Evolutionary conservation across 1,140 invertebrate genomes (phyloP), one percentile per base, ranked within the genome.

Genomic region (Diachasmimorpha longicaudata): DNA sequence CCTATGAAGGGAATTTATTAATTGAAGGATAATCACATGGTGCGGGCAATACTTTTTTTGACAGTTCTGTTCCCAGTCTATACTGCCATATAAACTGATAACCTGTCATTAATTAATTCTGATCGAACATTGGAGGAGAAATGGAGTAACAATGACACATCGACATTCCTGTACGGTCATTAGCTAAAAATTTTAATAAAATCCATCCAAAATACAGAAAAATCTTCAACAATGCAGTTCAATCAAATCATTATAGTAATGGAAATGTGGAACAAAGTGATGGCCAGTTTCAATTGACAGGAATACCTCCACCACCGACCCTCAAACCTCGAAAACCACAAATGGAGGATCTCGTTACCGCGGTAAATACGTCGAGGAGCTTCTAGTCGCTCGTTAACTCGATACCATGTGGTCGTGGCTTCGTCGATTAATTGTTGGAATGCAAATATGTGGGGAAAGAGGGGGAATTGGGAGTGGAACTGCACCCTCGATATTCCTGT

Each of bases 351-450:
- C 73, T 75, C 66, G 73, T 75, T 75, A 75, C 58, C 39, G 44
- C 44, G 66, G 73, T 69, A 75, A 74, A 74, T 68, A 74, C 42
- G 44, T 52, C 25, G 42, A 52, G 67, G 66, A 37, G 73, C 14
- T 46, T 36, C 44, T 75, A 75, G 66, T 69, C 44, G 23, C 63
- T 75, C 73, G 73, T 75, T 75, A 75, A 69, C 66, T 75, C 67
- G 36, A 75, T 75, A 72, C 70, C 44, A 71, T 48, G 63, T 6
- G 72, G n/a, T 69, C 14, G 44, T 23, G 36, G 67, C 23, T 58
- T 68, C 25, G 67, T 69, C 67, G 46, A 75, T 75, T 75, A 69
- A 75, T 75, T 55, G 67, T 75, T 13, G 58, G 21, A 74, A 74
- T 74, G 67, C 73, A 75, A 75, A 75, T 75, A 63, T 36, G 25